Evolutionary conservation across 2,113 vertebrate species (phyloP), one percentile per base, ranked within the genome.

Genomic region (Phrynocephalus versicolor): DNA sequence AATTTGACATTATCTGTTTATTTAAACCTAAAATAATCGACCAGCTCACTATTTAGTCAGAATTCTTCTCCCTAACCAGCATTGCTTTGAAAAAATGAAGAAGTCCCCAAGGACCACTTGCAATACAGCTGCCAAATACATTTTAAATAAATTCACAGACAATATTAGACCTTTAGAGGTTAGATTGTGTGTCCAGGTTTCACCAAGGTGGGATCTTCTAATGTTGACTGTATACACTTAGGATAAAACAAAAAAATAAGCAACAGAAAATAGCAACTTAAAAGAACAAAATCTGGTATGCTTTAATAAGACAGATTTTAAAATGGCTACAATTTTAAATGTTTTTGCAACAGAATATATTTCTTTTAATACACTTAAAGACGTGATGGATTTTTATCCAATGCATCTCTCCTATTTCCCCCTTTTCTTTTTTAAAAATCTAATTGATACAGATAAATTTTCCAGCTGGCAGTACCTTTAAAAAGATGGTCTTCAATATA

Each of bases 381-480:
- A n/a, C 21, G 1, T 90, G 37, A 35, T 85, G 1, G 30, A 88
- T 89, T 93, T 51, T 90, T 90, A 74, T 85, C 27, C 73, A 88
- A 65, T 2, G 8, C 27, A 3, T 64, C 62, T 57, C 55, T 67
- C 1, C 37, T 78, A 70, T 82, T 88, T 87, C 77, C 87, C 64
- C 23, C 80, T 21, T 37, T 89, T 82, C 67, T 73, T 35, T 87
- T 89, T 89, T 83, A 89, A 94, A 90, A 90, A 92, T 91, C 30
- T 89, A 60, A 10, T 81, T 79, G 19, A 62, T 85, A 79, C 62
- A 83, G 12, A 67, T 19, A 77, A 85, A 88, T 82, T 85, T 91
- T 87, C 89, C 85, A 90, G 84, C 89, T 92, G 90, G 90, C 91
- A 74, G 91, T 87, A 91, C 88, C 87, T 92, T 94, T 92, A 86